These are phyloP conservation scores for Lasioglossum calceatum DNA, from an alignment of 2,888 invertebrate species.

Conservation along the genomic window DNA sequence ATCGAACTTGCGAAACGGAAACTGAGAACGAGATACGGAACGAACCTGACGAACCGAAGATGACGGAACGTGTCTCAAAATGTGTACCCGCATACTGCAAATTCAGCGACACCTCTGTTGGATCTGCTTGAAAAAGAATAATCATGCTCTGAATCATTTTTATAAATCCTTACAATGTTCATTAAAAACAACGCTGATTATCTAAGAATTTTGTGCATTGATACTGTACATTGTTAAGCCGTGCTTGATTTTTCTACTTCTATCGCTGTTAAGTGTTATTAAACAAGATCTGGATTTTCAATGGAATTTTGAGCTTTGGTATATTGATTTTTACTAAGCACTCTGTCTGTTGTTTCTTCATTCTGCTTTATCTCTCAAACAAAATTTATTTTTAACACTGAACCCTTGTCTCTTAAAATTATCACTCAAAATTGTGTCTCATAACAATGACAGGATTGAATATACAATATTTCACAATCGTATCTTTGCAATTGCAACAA, in stretches of 20 bases:
- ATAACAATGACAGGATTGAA: background rate
- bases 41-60: conserved; percentile 14
- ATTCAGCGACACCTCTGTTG: conserved; percentile 66
- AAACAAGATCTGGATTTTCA: background rate
- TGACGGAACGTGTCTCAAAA: conserved; percentile 24
- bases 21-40: conserved; percentile 22
- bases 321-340: background rate
- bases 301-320: background rate
- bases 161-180: background rate
- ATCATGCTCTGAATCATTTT: background rate
- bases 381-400: background rate
- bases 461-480: background rate
- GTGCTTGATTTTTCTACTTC: background rate
- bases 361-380: background rate
- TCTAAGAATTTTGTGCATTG: too few species aligned
- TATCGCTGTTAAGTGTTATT: background rate
- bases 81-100: conserved; percentile 55
- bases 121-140: conserved; percentile 30
- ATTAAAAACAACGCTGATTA: background rate
- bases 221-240: background rate
- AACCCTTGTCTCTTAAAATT: background rate
- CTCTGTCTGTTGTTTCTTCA: background rate
- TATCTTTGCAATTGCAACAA: background rate
- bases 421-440: background rate
- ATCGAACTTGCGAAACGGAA: conserved; percentile 29